phyloP scores from a whole-genome alignment of 2,888 invertebrate genomes.

The Antheraea assamensis region DNA sequence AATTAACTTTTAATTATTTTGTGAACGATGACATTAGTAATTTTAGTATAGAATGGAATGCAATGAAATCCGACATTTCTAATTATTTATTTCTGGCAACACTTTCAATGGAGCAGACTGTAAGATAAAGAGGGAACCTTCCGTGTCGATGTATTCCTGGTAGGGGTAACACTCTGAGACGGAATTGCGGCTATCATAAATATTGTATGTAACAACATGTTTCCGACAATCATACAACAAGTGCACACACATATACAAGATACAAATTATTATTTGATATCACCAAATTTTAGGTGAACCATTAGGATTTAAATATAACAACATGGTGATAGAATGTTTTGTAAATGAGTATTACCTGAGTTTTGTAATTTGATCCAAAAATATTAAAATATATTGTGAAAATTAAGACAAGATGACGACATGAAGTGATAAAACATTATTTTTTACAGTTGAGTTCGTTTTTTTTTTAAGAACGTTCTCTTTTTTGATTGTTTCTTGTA shows the following conservation, averaged over 20 bases:
- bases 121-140: conserved; percentile 47
- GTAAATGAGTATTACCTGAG: too few species aligned
- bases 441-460: too few species aligned
- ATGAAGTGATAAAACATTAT: too few species aligned
- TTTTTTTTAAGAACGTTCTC: too few species aligned
- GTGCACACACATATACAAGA: not conserved
- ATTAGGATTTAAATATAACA: not conserved
- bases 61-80: not conserved
- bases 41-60: not conserved
- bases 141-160: conserved; percentile 52
- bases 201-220: not conserved
- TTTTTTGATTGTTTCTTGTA: too few species aligned
- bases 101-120: not conserved
- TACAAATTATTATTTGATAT: not conserved
- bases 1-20: too few species aligned
- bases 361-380: too few species aligned
- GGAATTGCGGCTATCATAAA: conserved; percentile 14
- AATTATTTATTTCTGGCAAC: not conserved
- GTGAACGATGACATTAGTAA: too few species aligned
- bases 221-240: not conserved
- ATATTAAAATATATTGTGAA: too few species aligned
- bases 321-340: too few species aligned
- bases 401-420: too few species aligned
- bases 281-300: not conserved
- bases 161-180: conserved; percentile 43